Base-by-base conservation (phyloP, 2,888 invertebrate species). In the Laothoe populi region DNA sequence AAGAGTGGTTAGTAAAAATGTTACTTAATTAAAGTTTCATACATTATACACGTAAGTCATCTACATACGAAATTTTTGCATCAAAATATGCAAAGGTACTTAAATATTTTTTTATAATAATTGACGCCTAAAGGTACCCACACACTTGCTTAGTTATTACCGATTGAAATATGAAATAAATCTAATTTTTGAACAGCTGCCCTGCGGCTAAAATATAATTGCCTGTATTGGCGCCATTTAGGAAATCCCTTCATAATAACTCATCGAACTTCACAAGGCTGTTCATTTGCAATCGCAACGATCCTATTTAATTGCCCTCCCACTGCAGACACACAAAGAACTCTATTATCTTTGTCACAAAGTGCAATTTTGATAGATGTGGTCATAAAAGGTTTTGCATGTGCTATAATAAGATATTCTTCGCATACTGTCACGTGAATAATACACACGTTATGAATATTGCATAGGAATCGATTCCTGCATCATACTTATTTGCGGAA, bases 381-480 rank as follows among this genome's bases (percentile, higher is more conserved):
- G 42, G 16, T 16, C 42, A 5, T 31, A 49, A 49, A 31, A 31
- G 7, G 26, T 49, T 49, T 49, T 26, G 49, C 16, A 49, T 31
- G 31, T 49, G 49, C 49, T 8, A 31, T 31, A 49, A 49, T 49
- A 49, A 31, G 10, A 4, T 49, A 2, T 16, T 31, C 48, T 24
- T n/a, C 26, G 26, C 49, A 49, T 49, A 49, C 8, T 49, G 16
- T 49, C 49, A 49, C 49, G 49, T 49, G 16, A 31, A 49, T 31
- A 49, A 21, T 46, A 46, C 31, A 23, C 21, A 46, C 1, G 46
- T 21, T 16, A 49, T 31, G 49, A 49, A 49, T 49, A 49, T 26
- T 49, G 31, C 49, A 49, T 49, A 26, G 26, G 7, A 49, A 26
- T 26, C 26, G 26, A 49, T 8, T 31, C 49, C 31, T 49, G 26